A percentile compares a stretch with the other conserved stretches of the same genome.
Conservation (phyloP, 2,797 vertebrate genomes). For the Xerus rutilus region DNA sequence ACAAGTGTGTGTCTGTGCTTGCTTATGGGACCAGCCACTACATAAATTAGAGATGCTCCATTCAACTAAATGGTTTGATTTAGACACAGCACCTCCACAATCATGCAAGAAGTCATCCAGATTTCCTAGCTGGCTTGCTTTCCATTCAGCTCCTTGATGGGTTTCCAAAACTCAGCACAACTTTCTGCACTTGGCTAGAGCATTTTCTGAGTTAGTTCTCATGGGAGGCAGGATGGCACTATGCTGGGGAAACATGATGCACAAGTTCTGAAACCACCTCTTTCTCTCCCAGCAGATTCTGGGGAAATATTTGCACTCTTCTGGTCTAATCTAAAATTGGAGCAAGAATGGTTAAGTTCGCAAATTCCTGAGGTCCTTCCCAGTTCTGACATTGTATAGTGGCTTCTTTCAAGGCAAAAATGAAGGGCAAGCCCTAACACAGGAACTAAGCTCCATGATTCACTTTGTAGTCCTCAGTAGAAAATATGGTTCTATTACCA, state of each 20-base stretch:
- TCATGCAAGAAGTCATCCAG: neutral
- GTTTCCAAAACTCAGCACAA: neutral
- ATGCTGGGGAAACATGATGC: neutral
- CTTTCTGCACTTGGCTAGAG: neutral
- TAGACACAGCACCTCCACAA: neutral
- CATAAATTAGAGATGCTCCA: neutral
- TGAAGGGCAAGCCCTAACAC: neutral
- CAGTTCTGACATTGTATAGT: neutral
- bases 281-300: neutral
- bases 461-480: no score
- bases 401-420: neutral
- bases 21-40: neutral
- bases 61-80: neutral
- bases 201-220: neutral
- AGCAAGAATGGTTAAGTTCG: no score
- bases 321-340: neutral
- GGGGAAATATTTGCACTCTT: neutral
- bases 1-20: no score
- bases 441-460: neutral
- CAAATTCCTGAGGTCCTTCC: neutral
- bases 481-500: neutral
- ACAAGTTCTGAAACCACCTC: neutral
- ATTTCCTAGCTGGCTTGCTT: neutral
- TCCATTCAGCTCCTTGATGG: neutral
- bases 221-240: rapidly evolving